Percentiles rank a stretch among this genome's conserved stretches.
Conservation (phyloP, 64 coral and sea anemone genomes). For the Stylophora pistillata region DNA sequence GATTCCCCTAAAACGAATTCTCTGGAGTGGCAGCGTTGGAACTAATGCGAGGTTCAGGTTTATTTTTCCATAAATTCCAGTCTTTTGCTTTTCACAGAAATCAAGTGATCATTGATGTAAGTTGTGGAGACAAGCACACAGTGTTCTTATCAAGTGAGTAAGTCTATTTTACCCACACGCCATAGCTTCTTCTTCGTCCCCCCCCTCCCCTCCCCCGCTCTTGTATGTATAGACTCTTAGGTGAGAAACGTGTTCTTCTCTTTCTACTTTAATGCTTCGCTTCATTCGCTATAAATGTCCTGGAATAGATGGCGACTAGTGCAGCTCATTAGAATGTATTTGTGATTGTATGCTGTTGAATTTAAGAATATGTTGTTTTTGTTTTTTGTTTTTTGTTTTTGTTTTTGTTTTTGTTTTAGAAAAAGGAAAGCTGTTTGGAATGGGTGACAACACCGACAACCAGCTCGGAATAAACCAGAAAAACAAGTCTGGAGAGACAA, state of each 20-base stretch:
- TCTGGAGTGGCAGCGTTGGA: too few species aligned
- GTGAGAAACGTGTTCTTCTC: too few species aligned
- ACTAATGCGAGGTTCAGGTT: too few species aligned
- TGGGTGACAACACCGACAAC: constrained; percentile 78
- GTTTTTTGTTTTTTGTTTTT: not conserved
- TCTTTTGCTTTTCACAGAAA: constrained; percentile 27
- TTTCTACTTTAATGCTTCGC: too few species aligned
- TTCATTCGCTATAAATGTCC: too few species aligned
- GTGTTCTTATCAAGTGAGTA: constrained; percentile 84
- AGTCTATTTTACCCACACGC: not conserved
- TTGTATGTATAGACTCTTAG: too few species aligned
- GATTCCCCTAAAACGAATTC: too few species aligned
- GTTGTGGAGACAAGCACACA: constrained; percentile 76
- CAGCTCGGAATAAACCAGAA: constrained; percentile 75
- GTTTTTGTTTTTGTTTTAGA: constrained; percentile 17
- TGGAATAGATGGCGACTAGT: too few species aligned
- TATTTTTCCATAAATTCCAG: not conserved
- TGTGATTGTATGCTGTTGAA: not conserved
- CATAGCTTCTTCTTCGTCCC: not conserved
- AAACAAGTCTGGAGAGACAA: constrained; percentile 50
- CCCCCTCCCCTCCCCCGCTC: too few species aligned
- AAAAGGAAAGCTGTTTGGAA: constrained; percentile 75
- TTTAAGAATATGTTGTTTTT: too few species aligned
- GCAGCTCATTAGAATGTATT: not conserved
- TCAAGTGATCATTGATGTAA: constrained; percentile 64